Conservation (phyloP, 2,113 vertebrate genomes). For the Orthochromis indermauri region DNA sequence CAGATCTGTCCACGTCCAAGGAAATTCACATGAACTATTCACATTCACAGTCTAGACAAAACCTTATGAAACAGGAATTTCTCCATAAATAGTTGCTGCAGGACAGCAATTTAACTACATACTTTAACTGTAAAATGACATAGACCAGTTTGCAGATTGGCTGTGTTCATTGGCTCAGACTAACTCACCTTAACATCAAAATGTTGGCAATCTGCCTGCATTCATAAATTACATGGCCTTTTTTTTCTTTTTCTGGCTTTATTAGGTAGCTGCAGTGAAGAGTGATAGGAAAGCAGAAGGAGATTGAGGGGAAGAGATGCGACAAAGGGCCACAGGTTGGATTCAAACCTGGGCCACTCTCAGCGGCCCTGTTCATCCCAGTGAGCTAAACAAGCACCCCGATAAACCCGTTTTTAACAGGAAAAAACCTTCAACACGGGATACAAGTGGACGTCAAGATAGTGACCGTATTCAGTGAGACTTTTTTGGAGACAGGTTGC, state of each 20-base stretch:
- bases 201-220: not conserved
- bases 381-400: not conserved
- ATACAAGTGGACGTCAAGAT: not conserved
- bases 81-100: not conserved
- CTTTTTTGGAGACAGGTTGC: not conserved
- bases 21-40: not conserved
- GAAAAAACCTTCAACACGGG: not conserved
- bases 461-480: not conserved
- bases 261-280: not conserved
- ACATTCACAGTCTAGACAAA: not conserved
- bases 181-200: not conserved
- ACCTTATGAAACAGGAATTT: not conserved
- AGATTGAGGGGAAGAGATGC: not conserved
- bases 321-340: not conserved
- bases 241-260: not conserved
- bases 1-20: not conserved
- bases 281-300: not conserved
- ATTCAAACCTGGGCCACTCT: not conserved
- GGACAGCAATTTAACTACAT: not conserved
- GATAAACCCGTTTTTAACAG: not conserved
- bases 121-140: not conserved
- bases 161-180: not conserved
- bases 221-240: not conserved
- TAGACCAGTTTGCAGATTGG: not conserved
- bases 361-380: not conserved